Conservation (phyloP, 2,113 vertebrate species). For the Caloenas nicobarica region DNA sequence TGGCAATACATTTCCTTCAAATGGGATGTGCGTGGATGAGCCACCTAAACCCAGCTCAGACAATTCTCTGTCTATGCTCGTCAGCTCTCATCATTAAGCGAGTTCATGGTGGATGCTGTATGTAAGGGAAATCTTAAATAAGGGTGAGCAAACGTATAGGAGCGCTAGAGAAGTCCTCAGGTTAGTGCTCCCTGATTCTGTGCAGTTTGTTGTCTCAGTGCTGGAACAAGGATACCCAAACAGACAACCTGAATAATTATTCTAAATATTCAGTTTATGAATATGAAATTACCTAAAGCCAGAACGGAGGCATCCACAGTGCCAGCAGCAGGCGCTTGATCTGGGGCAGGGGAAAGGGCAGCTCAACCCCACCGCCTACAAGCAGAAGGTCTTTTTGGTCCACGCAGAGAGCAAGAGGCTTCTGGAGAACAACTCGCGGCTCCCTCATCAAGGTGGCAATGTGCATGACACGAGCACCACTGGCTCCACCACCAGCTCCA, state of each 20-base stretch:
- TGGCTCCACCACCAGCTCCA: background rate
- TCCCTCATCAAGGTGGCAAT: background rate
- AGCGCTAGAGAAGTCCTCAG: background rate
- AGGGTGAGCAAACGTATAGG: background rate
- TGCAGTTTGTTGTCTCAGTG: background rate
- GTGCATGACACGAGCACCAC: background rate
- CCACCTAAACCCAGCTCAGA: background rate
- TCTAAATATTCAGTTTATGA: background rate
- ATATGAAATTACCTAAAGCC: background rate
- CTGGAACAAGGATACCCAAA: background rate
- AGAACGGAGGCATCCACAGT: accelerated
- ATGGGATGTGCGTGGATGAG: background rate
- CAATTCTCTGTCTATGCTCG: background rate
- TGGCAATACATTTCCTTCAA: background rate
- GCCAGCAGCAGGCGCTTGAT: background rate
- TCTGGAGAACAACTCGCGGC: background rate
- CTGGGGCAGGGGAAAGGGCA: background rate
- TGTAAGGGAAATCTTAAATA: background rate
- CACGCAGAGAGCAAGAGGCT: accelerated
- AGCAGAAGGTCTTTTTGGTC: background rate
- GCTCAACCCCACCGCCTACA: background rate
- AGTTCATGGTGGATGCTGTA: background rate
- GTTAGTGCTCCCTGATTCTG: background rate
- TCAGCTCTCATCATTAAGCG: accelerated
- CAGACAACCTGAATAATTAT: background rate